Percentiles rank a stretch among this genome's conserved stretches.
Conservation (phyloP, 2,113 vertebrate species). For the Piliocolobus tephrosceles region DNA sequence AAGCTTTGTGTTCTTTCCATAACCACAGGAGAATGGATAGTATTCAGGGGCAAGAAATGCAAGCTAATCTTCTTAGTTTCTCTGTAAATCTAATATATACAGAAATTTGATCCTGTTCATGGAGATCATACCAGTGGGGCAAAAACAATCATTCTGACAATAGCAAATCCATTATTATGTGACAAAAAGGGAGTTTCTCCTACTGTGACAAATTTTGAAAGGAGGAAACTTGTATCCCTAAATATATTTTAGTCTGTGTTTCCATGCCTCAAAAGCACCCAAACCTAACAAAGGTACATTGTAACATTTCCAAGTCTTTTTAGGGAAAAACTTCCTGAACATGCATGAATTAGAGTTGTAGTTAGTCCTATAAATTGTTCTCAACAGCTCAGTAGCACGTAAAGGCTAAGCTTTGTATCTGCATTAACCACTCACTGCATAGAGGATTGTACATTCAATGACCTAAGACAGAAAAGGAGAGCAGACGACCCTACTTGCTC, state of each 20-base stretch:
- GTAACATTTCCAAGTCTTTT: neutral
- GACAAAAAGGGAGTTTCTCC: neutral
- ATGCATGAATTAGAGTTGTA: neutral
- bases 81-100: neutral
- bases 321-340: neutral
- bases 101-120: neutral
- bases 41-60: neutral
- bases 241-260: neutral
- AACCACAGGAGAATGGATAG: neutral
- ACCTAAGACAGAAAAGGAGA: neutral
- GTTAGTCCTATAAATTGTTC: neutral
- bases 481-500: neutral
- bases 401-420: neutral
- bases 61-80: neutral
- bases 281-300: neutral
- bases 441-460: neutral
- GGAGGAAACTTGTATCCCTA: neutral
- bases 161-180: neutral
- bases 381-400: neutral
- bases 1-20: neutral
- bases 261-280: neutral
- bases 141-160: neutral
- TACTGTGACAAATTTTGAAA: neutral
- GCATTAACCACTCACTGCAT: neutral
- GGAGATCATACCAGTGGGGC: neutral